Conservation (phyloP, 53 echinoderm and acorn worm species). For the Paracentrotus lividus region DNA sequence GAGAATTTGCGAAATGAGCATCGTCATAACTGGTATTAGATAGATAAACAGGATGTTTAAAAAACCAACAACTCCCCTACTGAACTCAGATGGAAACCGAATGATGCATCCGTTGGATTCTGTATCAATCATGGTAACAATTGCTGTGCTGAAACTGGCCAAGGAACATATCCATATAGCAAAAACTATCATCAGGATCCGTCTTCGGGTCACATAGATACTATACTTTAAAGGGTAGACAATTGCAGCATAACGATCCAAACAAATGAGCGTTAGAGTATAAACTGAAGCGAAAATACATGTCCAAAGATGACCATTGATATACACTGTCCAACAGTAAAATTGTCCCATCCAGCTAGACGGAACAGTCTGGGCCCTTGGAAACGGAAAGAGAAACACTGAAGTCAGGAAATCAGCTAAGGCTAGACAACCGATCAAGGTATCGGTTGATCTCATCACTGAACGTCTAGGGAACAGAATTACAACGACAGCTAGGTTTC, state of each 20-base stretch:
- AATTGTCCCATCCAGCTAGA: not conserved
- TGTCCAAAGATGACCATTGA: not conserved
- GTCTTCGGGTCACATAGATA: not conserved
- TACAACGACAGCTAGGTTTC: not conserved
- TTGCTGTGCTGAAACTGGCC: not conserved
- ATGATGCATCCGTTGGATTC: not conserved
- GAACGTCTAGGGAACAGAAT: conserved; percentile 18
- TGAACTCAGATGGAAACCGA: not conserved
- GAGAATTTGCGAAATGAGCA: not conserved
- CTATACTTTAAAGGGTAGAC: not conserved
- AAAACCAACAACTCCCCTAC: not conserved
- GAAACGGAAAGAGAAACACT: not conserved
- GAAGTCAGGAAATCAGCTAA: not conserved
- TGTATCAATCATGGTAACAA: not conserved
- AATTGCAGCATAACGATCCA: not conserved
- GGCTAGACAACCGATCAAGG: not conserved
- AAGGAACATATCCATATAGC: not conserved
- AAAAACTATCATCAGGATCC: not conserved
- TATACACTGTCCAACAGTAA: not conserved
- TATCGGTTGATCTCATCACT: not conserved
- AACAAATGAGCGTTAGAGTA: not conserved
- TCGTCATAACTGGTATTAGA: not conserved
- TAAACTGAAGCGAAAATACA: conserved; percentile 9
- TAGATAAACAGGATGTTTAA: not conserved
- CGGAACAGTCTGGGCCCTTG: not conserved